Percentiles rank a stretch among this genome's conserved stretches.
Conservation (phyloP, 64 coral and sea anemone genomes). For the Orbicella faveolata region DNA sequence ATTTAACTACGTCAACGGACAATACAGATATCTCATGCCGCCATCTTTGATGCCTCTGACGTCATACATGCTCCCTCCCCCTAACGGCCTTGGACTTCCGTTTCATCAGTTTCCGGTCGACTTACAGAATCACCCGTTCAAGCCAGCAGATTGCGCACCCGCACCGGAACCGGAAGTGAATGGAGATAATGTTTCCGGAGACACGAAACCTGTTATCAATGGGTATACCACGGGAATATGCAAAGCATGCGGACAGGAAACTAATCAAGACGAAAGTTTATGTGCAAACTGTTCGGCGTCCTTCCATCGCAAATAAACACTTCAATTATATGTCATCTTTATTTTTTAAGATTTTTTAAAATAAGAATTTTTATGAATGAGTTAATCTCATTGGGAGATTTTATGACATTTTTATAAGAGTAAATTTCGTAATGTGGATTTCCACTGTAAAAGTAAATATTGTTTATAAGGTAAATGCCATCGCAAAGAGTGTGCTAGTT, state of each 20-base stretch:
- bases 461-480: neutral
- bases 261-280: slow-evolving; percentile 9
- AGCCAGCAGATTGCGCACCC: neutral
- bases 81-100: slow-evolving; percentile 20
- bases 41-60: slow-evolving; percentile 80
- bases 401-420: neutral
- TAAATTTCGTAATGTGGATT: slow-evolving; percentile 5
- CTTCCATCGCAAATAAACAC: neutral
- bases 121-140: slow-evolving; percentile 36
- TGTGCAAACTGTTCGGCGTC: neutral
- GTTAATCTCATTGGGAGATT: neutral
- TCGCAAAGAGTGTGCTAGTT: neutral
- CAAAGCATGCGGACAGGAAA: slow-evolving; percentile 33
- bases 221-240: neutral
- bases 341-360: neutral
- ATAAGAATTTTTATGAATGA: neutral
- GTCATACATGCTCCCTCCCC: slow-evolving; percentile 56
- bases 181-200: neutral
- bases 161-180: slow-evolving; percentile 22
- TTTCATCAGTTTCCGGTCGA: slow-evolving; percentile 39
- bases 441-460: slow-evolving; percentile 21
- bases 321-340: neutral
- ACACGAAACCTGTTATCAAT: slow-evolving; percentile 1
- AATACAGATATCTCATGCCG: slow-evolving; percentile 72
- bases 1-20: slow-evolving; percentile 72